Percentiles rank a stretch among this genome's conserved stretches.
phyloP scores from a whole-genome alignment of 2,888 invertebrate species.

The Drosophila incognita region DNA sequence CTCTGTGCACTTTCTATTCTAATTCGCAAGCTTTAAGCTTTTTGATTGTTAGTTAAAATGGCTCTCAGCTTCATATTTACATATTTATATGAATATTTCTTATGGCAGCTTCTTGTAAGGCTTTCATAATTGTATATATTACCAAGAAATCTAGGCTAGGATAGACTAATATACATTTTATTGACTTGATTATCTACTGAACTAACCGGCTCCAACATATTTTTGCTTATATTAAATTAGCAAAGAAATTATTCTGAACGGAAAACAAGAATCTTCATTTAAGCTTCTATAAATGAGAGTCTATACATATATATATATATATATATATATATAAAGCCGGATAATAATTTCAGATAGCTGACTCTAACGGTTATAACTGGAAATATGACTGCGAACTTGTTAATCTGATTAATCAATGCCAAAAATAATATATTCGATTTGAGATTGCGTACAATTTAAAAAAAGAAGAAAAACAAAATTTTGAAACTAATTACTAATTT shows the following conservation, averaged over 20 bases:
- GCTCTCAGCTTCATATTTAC: neutral
- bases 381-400: neutral
- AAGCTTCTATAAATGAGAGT: neutral
- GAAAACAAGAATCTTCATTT: neutral
- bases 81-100: neutral
- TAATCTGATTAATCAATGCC: neutral
- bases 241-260: neutral
- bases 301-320: too few species aligned
- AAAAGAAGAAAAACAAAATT: neutral
- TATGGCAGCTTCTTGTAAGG: neutral
- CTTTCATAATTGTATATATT: neutral
- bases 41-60: neutral
- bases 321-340: too few species aligned
- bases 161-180: neutral
- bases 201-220: neutral
- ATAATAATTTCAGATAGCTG: too few species aligned
- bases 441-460: neutral
- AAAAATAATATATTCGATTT: neutral
- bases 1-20: neutral
- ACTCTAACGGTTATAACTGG: neutral
- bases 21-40: neutral
- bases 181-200: neutral
- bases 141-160: neutral
- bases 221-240: neutral
- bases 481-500: accelerated